These are phyloP conservation scores for Cheiracanthium punctorium DNA, from an alignment of 2,888 invertebrate genomes.

Conservation along the genomic window DNA sequence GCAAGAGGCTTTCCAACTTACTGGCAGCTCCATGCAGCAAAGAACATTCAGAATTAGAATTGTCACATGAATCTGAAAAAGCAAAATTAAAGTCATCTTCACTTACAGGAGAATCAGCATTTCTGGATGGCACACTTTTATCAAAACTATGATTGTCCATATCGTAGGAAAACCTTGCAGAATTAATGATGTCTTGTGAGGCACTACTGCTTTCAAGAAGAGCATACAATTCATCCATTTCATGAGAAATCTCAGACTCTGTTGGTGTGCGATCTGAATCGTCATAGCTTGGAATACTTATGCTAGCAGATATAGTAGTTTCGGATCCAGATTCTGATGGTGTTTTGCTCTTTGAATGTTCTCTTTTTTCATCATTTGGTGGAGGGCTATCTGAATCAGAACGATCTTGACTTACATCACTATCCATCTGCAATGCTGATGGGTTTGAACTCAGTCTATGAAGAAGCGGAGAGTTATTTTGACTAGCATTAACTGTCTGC, in stretches of 20 bases:
- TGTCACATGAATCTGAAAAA: slow-evolving; percentile 36
- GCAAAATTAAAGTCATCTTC: slow-evolving; percentile 43
- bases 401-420: slow-evolving; percentile 52
- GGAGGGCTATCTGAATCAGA: slow-evolving; percentile 66
- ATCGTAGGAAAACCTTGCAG: slow-evolving; percentile 59
- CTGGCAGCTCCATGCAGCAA: slow-evolving; percentile 59
- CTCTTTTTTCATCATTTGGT: slow-evolving; percentile 47
- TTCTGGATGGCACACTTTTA: slow-evolving; percentile 17
- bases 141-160: slow-evolving; percentile 37
- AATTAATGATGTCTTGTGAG: slow-evolving; percentile 40
- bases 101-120: slow-evolving; percentile 52
- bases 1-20: slow-evolving; percentile 61
- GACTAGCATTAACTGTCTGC: slow-evolving; percentile 71
- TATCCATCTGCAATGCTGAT: slow-evolving; percentile 35
- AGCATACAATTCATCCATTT: slow-evolving; percentile 72
- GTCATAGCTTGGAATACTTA: slow-evolving; percentile 72
- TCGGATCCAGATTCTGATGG: slow-evolving; percentile 72
- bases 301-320: slow-evolving; percentile 71
- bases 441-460: slow-evolving; percentile 29
- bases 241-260: slow-evolving; percentile 72
- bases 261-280: slow-evolving; percentile 71
- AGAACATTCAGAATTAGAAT: slow-evolving; percentile 36
- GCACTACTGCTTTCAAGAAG: slow-evolving; percentile 58
- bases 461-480: slow-evolving; percentile 65
- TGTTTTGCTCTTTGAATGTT: slow-evolving; percentile 60